These are phyloP conservation scores for Temnothorax longispinosus DNA, from an alignment of 1,140 invertebrate species.

Conservation along the genomic window DNA sequence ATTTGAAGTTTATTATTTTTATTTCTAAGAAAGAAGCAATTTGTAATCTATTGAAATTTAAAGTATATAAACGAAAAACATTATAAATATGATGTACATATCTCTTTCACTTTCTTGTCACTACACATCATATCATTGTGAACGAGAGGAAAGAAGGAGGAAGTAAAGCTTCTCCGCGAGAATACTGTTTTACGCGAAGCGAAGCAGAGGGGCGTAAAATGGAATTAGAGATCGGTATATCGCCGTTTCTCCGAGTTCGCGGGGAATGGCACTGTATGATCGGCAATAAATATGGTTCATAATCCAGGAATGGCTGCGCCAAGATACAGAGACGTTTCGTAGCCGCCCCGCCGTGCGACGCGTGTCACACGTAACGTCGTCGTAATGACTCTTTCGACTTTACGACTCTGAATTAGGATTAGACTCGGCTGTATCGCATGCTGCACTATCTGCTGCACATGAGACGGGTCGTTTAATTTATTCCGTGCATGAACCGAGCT, in stretches of 20 bases:
- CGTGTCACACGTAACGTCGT: constrained; percentile 77
- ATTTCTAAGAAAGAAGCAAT: not conserved
- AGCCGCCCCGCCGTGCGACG: constrained; percentile 74
- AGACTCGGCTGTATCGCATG: constrained; percentile 35
- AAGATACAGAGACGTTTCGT: constrained; percentile 78
- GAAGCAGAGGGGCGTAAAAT: constrained; percentile 49
- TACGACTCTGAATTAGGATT: constrained; percentile 81
- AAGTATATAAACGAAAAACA: not conserved
- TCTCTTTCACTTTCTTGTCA: not conserved
- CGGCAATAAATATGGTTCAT: constrained; percentile 79
- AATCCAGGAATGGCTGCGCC: constrained; percentile 79
- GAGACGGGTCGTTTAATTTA: constrained; percentile 41
- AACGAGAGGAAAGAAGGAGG: not conserved
- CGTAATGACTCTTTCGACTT: constrained; percentile 72
- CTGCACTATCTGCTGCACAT: constrained; percentile 36
- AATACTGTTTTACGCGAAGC: not conserved
- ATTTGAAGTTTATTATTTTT: not conserved
- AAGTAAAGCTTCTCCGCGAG: not conserved
- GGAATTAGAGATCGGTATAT: constrained; percentile 67
- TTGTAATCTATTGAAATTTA: not conserved
- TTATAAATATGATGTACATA: not conserved
- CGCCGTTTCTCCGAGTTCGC: constrained; percentile 31
- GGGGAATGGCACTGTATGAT: constrained; percentile 54
- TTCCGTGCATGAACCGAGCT: constrained; percentile 26
- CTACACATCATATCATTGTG: not conserved